A percentile compares a stretch with the other conserved stretches of the same genome.
Conservation (phyloP, 2,888 invertebrate species). For the Nineta flava region DNA sequence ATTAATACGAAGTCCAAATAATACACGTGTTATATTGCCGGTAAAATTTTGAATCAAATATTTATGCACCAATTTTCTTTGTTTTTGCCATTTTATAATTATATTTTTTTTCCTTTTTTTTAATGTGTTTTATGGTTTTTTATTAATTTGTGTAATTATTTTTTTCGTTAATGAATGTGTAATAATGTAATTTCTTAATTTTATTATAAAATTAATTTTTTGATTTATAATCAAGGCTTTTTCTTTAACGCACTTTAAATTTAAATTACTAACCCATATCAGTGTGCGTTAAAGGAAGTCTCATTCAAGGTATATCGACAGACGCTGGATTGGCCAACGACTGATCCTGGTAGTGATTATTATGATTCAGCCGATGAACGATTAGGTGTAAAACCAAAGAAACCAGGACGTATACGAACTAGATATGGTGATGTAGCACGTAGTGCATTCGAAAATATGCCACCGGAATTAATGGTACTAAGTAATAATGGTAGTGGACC, state of each 20-base stretch:
- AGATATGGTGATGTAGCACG: slow-evolving; percentile 28
- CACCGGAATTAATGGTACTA: slow-evolving; percentile 33
- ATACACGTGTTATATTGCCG: slow-evolving; percentile 38
- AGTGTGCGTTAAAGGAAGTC: slow-evolving; percentile 5
- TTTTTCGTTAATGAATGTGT: not conserved
- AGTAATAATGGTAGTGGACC: not conserved
- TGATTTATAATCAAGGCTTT: not conserved
- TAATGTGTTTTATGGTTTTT: too few relatives aligned
- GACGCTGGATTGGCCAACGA: slow-evolving; percentile 24
- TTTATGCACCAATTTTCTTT: not conserved
- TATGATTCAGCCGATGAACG: slow-evolving; percentile 44
- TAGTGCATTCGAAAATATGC: slow-evolving; percentile 35
- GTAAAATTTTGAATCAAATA: slow-evolving; percentile 22
- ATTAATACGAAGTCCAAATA: slow-evolving; percentile 22
- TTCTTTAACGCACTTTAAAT: not conserved
- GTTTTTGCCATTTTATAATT: too few relatives aligned
- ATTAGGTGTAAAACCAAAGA: slow-evolving; percentile 29
- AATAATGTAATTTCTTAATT: not conserved
- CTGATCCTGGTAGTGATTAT: slow-evolving; percentile 48
- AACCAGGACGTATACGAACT: slow-evolving; percentile 30
- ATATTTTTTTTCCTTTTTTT: too few relatives aligned
- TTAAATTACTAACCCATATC: not conserved
- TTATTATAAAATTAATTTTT: not conserved
- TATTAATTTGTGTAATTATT: not conserved
- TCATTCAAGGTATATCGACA: slow-evolving; percentile 9